phyloP scores from a whole-genome alignment of 2,797 vertebrate species.

The Melanotaenia boesemani region DNA sequence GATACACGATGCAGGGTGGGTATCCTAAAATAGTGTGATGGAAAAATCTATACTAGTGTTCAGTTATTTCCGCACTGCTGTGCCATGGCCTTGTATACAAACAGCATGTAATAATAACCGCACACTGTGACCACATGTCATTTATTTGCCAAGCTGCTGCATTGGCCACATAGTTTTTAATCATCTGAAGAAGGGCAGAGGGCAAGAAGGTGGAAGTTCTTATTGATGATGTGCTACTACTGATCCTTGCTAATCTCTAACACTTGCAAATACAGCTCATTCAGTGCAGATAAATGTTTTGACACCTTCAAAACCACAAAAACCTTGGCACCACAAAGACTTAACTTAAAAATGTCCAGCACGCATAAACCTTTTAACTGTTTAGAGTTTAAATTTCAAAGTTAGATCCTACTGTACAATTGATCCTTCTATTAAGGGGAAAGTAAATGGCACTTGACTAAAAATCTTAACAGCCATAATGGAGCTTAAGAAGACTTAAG shows the following conservation, averaged over 20 bases:
- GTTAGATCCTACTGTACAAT: constrained; percentile 7
- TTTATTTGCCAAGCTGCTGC: constrained; percentile 49
- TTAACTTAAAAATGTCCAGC: not conserved
- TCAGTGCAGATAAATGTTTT: constrained; percentile 39
- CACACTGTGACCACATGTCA: constrained; percentile 72
- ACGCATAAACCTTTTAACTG: not conserved
- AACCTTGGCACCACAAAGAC: not conserved
- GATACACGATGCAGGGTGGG: constrained; percentile 49
- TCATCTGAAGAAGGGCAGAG: constrained; percentile 51
- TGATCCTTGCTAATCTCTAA: constrained; percentile 56
- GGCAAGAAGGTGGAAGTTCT: constrained; percentile 36
- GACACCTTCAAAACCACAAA: not conserved
- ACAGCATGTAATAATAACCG: constrained; percentile 47
- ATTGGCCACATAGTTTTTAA: constrained; percentile 38
- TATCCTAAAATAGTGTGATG: constrained; percentile 74
- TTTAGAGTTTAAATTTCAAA: constrained; percentile 3
- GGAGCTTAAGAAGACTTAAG: constrained; percentile 40
- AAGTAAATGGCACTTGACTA: constrained; percentile 36
- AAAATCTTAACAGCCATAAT: constrained; percentile 37
- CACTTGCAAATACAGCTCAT: constrained; percentile 44
- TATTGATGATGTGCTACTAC: constrained; percentile 40
- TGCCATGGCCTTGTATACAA: constrained; percentile 47
- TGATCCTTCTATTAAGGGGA: constrained; percentile 11
- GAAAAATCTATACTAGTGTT: constrained; percentile 85
- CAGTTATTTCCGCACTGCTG: constrained; percentile 73